Evolutionary conservation across 2,113 vertebrate genomes (phyloP), one percentile per base, ranked within the genome.

Genomic region (Sarotherodon lohbergeri): DNA sequence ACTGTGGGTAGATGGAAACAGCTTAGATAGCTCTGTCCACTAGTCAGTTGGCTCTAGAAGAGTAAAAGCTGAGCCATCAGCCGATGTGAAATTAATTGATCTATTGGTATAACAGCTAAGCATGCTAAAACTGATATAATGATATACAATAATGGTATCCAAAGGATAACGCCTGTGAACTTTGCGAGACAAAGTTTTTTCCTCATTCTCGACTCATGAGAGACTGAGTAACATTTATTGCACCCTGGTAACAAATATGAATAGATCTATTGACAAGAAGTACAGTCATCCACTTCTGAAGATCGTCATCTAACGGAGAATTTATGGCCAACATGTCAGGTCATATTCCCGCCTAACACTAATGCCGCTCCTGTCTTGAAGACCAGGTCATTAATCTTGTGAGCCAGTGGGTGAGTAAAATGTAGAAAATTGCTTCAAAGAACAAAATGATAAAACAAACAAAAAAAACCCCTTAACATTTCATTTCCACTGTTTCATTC

Each of bases 401-500:
- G 41, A 76, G 68, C 24, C 68, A 76, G 68, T 48, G 22, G 22
- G 14, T 48, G 71, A 48, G 71, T 29, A 29, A 76, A 48, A 17
- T 48, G 71, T 29, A 48, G 71, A 48, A 48, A 48, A 29, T 6
- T 48, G 41, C 71, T 76, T 76, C 22, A 76, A 76, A 76, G 24
- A 76, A 29, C 24, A 76, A 76, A 13, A 39, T 39, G 11, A 68
- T 68, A 22, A 68, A 39, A 68, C 4, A 39, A 68, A 39, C 19
- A 54, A n/a, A 54, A 48, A 46, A 73, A 73, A 5, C 0, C 2
- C 9, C 10, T 2, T 29, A 4, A 48, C 2, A 29, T 48, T 46
- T 29, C 9, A 76, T 48, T 76, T 76, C 14, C 41, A 11, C 24
- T 5, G 5, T 17, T 29, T 32, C 9, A 29, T 48, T 76, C 9